These are phyloP conservation scores for Rallus limicola DNA, from an alignment of 2,113 vertebrate species.

Conservation along the genomic window DNA sequence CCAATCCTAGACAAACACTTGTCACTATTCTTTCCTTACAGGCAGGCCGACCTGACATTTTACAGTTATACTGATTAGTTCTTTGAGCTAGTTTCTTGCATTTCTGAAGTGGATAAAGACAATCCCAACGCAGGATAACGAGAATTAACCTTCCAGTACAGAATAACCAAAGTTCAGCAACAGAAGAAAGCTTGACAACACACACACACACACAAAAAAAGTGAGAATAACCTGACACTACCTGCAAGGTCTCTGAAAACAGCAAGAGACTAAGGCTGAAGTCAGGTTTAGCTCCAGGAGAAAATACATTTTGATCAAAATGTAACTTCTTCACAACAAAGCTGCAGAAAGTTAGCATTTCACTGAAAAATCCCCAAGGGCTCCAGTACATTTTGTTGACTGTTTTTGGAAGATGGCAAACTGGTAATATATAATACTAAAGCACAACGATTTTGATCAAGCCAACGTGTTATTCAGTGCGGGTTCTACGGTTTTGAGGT, in stretches of 20 bases:
- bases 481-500: neutral
- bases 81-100: neutral
- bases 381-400: neutral
- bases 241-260: neutral
- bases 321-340: neutral
- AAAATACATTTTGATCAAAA: neutral
- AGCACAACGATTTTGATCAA: neutral
- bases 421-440: neutral
- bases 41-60: neutral
- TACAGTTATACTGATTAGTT: neutral
- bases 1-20: neutral
- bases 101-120: neutral
- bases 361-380: neutral
- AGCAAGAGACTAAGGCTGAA: neutral
- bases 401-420: neutral
- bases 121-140: accelerated
- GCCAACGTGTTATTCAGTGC: neutral
- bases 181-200: neutral
- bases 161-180: neutral
- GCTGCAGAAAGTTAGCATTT: neutral
- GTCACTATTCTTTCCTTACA: neutral
- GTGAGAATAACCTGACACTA: neutral
- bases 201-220: neutral
- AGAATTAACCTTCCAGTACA: neutral
- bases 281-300: neutral